Evolutionary conservation across 2,113 vertebrate species (phyloP), one percentile per base, ranked within the genome.

Genomic region (Microcebus jonahi): DNA sequence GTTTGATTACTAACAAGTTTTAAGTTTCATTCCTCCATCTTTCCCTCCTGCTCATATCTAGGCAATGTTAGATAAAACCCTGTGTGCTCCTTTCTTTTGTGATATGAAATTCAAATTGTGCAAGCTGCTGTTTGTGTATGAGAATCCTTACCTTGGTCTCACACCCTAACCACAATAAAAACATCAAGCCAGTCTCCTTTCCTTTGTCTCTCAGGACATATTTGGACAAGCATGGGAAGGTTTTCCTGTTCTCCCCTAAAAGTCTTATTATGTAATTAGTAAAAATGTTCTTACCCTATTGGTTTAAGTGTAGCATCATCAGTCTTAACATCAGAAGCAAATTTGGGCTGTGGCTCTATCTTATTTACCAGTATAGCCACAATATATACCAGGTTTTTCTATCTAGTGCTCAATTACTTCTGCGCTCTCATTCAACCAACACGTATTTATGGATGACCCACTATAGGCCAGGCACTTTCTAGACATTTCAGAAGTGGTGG

Each of bases 61-160:
- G 57, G 5, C 12, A 61, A 59, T 5, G 11, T 23, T 83, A 3
- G 59, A 63, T 68, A 59, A 81, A 86, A 82, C 27, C 8, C 15
- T 71, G 17, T 14, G 15, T 55, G 5, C 65, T 91, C 4, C 6
- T 9, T 65, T 6, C 34, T 86, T 77, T 23, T 10, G 21, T 9
- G 3, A 36, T 67, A 0, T 11, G 59, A 68, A 5, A 55, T 59
- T 36, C 13, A 53, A 45, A 68, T 29, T 3, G 5, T 10, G 5
- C 27, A 71, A 50, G 6, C 15, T 9, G 2, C 13, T n/a, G 9
- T 68, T 27, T 1, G 0, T 11, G 8, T 34, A 15, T 3, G 21
- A 77, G 27, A 73, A 83, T 23, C 45, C 57, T 96, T 9, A 53
- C 11, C 2, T 0, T 31, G 23, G 2, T 5, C 29, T 12, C 11